These are phyloP conservation scores for Doryteuthis pealeii DNA, from an alignment of 1,140 invertebrate species.

Conservation along the genomic window DNA sequence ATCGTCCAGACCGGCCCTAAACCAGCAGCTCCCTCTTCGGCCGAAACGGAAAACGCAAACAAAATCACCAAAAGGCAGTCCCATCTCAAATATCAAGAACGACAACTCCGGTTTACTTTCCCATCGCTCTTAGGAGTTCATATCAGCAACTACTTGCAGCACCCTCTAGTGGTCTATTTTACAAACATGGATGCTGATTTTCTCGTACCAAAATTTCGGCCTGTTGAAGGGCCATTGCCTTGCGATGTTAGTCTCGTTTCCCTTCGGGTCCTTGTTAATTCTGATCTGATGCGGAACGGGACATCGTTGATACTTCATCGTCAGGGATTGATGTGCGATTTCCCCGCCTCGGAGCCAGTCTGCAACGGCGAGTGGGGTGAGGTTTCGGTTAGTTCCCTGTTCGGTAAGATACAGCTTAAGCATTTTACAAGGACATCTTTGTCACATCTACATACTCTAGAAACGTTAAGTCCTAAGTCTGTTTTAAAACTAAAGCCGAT, in stretches of 20 bases:
- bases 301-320: conserved; percentile 48
- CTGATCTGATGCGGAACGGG: conserved; percentile 42
- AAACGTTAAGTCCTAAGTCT: conserved; percentile 16
- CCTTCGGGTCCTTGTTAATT: conserved; percentile 41
- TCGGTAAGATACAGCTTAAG: conserved; percentile 34
- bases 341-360: conserved; percentile 23
- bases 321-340: conserved; percentile 43
- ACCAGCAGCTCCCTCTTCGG: too few relatives aligned
- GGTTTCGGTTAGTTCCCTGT: conserved; percentile 29
- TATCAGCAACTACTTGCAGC: conserved; percentile 41
- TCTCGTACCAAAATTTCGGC: conserved; percentile 29
- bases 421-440: conserved; percentile 43
- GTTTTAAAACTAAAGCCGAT: conserved; percentile 33
- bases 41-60: too few relatives aligned
- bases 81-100: too few relatives aligned
- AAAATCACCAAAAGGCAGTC: too few relatives aligned
- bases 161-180: conserved; percentile 38
- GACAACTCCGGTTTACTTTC: conserved; percentile 27
- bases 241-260: conserved; percentile 46
- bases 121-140: conserved; percentile 38
- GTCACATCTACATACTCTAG: conserved; percentile 41
- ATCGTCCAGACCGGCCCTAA: too few relatives aligned
- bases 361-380: conserved; percentile 23
- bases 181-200: conserved; percentile 39
- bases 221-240: conserved; percentile 31